These are phyloP conservation scores for Lagenorhynchus albirostris DNA, from an alignment of 2,113 vertebrate genomes.

Conservation along the genomic window DNA sequence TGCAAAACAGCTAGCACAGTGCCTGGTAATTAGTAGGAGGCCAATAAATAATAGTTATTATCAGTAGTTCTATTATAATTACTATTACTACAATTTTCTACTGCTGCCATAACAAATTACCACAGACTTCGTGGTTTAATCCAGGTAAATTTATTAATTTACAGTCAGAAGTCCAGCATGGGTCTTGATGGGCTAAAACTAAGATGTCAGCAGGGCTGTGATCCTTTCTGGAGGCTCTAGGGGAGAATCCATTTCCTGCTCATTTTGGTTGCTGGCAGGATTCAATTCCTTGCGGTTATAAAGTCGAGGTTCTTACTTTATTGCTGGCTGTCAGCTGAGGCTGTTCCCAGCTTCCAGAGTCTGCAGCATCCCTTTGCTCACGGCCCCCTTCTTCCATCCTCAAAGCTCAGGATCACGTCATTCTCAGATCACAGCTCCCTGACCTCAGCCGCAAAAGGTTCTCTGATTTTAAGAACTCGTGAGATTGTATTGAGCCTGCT, in stretches of 20 bases:
- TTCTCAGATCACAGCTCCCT: background rate
- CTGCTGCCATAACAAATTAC: conserved; percentile 14
- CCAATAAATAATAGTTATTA: conserved; percentile 37
- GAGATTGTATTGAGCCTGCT: background rate
- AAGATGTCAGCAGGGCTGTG: background rate
- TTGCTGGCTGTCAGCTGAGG: background rate
- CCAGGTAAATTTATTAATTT: conserved; percentile 18
- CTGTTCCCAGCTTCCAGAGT: background rate
- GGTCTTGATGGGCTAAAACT: background rate
- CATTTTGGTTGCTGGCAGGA: background rate
- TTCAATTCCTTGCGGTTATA: background rate
- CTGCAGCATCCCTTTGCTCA: background rate
- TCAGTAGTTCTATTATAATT: background rate
- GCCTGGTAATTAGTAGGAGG: background rate
- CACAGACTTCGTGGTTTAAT: background rate
- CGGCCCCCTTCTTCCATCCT: background rate
- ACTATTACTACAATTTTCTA: background rate
- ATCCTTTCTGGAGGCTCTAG: background rate
- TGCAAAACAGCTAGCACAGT: background rate
- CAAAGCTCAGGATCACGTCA: background rate
- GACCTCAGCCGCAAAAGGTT: background rate
- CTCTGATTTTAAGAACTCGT: background rate
- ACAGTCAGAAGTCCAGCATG: background rate
- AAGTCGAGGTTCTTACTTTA: background rate
- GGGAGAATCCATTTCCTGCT: background rate